Conservation (phyloP, 2,113 vertebrate genomes). For the Macquaria australasica region DNA sequence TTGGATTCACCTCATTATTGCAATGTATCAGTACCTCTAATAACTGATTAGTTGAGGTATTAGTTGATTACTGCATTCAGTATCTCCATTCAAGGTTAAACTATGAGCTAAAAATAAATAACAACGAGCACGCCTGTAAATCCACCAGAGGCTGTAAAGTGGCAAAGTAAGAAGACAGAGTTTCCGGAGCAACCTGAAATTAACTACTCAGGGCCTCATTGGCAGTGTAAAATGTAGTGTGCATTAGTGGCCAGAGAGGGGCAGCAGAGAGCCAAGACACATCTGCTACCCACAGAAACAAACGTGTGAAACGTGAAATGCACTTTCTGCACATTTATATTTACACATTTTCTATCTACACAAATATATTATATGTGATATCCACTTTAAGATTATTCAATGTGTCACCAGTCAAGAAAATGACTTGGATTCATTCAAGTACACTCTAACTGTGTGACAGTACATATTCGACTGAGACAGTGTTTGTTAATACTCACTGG, state of each 20-base stretch:
- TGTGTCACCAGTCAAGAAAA: too few relatives aligned
- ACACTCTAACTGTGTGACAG: background rate
- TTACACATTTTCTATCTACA: background rate
- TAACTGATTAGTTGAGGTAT: too few relatives aligned
- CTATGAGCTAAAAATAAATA: background rate
- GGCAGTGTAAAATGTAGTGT: constrained; percentile 12
- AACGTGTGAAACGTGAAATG: background rate
- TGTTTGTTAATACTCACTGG: background rate
- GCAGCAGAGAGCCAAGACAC: constrained; percentile 66
- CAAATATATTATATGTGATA: background rate
- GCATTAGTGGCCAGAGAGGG: constrained; percentile 55
- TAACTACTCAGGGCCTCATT: background rate
- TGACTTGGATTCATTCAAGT: too few relatives aligned
- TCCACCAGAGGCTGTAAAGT: background rate
- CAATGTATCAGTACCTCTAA: background rate
- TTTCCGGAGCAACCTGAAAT: background rate
- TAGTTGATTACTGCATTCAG: background rate
- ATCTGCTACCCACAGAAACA: background rate
- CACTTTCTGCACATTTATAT: background rate
- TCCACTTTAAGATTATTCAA: background rate
- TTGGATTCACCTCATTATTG: background rate
- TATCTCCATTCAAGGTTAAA: background rate
- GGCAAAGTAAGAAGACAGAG: background rate
- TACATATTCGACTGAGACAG: background rate
- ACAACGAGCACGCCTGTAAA: background rate